Evolutionary conservation across 2,797 vertebrate genomes (phyloP).

Genomic region (Hypotaenidia okinawae): DNA sequence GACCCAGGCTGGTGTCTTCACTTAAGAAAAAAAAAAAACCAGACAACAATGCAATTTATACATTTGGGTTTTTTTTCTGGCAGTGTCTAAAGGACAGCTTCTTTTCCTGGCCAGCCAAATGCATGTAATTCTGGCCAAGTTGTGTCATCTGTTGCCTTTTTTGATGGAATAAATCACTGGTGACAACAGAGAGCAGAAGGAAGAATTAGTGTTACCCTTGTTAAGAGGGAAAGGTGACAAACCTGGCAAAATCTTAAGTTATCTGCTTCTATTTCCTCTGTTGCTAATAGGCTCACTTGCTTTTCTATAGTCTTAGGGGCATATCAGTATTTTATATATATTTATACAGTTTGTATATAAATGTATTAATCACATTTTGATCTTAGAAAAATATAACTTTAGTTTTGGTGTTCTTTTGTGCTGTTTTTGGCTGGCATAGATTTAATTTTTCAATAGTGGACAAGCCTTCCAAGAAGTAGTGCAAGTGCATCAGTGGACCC

Average conservation of each 20-base stretch:
- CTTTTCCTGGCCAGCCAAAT: background rate
- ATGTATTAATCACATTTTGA: background rate
- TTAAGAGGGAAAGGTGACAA: background rate
- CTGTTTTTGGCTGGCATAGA: too few relatives aligned
- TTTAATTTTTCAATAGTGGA: too few relatives aligned
- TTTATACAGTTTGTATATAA: background rate
- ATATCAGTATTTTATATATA: background rate
- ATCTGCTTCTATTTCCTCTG: background rate
- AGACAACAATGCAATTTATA: background rate
- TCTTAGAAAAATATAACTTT: background rate
- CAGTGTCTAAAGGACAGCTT: background rate
- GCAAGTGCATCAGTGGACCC: too few relatives aligned
- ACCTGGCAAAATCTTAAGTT: background rate
- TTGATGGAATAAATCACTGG: background rate
- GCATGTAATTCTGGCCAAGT: background rate
- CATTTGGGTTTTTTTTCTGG: background rate
- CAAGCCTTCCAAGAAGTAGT: too few relatives aligned
- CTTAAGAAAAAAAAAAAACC: background rate
- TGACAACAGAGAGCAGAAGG: background rate
- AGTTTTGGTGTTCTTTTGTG: background rate
- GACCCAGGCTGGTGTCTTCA: background rate
- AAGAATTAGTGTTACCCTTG: background rate
- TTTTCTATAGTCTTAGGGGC: background rate
- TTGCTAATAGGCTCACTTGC: background rate
- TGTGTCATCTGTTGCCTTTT: background rate